Conservation (phyloP, 2,797 vertebrate species). For the Xerus rutilus region DNA sequence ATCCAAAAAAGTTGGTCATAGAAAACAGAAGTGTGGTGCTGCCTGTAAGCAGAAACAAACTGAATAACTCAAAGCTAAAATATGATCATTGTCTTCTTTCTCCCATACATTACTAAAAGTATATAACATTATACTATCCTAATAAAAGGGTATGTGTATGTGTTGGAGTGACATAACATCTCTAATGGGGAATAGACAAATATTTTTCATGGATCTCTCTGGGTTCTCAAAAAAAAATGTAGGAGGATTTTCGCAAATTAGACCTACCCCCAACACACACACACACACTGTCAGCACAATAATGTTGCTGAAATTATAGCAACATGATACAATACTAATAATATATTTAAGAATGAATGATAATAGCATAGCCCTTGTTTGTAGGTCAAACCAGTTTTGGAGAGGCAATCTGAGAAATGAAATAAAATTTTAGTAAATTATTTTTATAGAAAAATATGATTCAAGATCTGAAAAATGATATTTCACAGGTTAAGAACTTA, state of each 20-base stretch:
- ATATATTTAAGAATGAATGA: background rate
- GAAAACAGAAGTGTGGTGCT: background rate
- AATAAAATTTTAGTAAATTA: background rate
- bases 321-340: background rate
- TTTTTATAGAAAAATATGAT: slow-evolving; percentile 36
- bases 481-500: background rate
- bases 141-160: background rate
- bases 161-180: no score
- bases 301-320: background rate
- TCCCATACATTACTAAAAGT: background rate
- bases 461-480: background rate
- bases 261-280: no score
- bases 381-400: background rate
- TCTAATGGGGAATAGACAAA: no score
- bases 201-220: background rate
- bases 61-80: background rate
- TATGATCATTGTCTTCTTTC: background rate
- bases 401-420: background rate
- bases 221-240: background rate
- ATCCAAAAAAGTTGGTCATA: background rate
- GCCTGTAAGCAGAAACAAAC: background rate
- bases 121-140: background rate
- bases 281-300: background rate
- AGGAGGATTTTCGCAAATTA: background rate
- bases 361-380: background rate